These are phyloP conservation scores for Hyles vespertilio DNA, from an alignment of 1,140 invertebrate species.

Conservation along the genomic window DNA sequence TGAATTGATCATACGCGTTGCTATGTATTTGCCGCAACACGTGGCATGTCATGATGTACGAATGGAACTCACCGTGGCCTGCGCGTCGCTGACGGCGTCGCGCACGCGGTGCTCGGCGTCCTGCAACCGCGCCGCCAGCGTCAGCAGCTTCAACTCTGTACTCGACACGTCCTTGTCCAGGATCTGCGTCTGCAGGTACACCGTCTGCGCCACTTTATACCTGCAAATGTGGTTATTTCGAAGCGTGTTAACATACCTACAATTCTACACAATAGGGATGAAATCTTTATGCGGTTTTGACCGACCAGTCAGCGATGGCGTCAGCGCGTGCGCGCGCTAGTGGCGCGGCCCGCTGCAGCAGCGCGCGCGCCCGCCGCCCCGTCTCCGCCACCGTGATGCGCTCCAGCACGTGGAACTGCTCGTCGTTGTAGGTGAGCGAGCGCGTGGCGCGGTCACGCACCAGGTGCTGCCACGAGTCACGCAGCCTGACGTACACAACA, in stretches of 20 bases:
- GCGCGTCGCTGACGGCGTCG: conserved; percentile 16
- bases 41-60: no score
- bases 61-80: conserved; percentile 13
- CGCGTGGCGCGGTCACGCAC: conserved; percentile 90
- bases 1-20: no score
- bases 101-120: conserved; percentile 44
- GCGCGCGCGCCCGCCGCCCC: conserved; percentile 79
- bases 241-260: not conserved
- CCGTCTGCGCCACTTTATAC: conserved; percentile 89
- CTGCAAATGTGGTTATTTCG: conserved; percentile 14
- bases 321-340: conserved; percentile 82
- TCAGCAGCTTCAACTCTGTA: conserved; percentile 57
- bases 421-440: conserved; percentile 92
- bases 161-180: conserved; percentile 82
- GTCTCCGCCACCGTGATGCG: conserved; percentile 85
- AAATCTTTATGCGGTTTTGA: not conserved
- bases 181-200: conserved; percentile 85
- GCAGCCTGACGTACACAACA: conserved; percentile 67
- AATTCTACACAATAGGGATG: not conserved
- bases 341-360: conserved; percentile 81
- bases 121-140: conserved; percentile 60
- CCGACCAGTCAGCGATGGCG: conserved; percentile 84
- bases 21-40: no score
- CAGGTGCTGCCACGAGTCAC: conserved; percentile 95
- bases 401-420: conserved; percentile 94